These are phyloP conservation scores for Apodemus sylvaticus DNA, from an alignment of 2,113 vertebrate species.

Conservation along the genomic window DNA sequence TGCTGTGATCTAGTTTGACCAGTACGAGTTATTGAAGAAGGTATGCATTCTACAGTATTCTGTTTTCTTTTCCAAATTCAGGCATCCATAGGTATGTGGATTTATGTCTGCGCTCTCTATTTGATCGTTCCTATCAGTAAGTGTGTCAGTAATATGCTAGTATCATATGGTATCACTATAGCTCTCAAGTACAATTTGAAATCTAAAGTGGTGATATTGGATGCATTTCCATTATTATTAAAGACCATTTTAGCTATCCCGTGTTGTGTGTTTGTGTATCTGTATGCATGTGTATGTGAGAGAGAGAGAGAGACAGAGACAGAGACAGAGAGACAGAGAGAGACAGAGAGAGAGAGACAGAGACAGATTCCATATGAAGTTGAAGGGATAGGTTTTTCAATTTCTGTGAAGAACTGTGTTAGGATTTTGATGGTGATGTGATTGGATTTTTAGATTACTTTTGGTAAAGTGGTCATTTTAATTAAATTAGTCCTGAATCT, in stretches of 20 bases:
- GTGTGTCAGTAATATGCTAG: background rate
- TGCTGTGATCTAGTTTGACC: background rate
- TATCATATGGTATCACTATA: background rate
- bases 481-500: background rate
- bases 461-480: background rate
- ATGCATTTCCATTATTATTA: background rate
- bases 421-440: background rate
- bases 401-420: background rate
- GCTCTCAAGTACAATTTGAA: background rate
- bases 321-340: too few relatives aligned
- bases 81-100: background rate
- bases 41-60: background rate
- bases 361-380: background rate
- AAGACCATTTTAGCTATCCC: background rate
- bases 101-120: background rate
- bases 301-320: background rate
- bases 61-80: background rate
- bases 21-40: background rate
- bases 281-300: background rate
- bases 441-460: background rate
- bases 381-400: background rate
- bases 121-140: background rate
- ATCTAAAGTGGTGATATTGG: background rate
- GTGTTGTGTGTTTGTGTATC: background rate
- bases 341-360: background rate